Percentiles rank a stretch among this genome's conserved stretches.
Conservation (phyloP, 2,113 vertebrate species). For the Thamnophis sirtalis region DNA sequence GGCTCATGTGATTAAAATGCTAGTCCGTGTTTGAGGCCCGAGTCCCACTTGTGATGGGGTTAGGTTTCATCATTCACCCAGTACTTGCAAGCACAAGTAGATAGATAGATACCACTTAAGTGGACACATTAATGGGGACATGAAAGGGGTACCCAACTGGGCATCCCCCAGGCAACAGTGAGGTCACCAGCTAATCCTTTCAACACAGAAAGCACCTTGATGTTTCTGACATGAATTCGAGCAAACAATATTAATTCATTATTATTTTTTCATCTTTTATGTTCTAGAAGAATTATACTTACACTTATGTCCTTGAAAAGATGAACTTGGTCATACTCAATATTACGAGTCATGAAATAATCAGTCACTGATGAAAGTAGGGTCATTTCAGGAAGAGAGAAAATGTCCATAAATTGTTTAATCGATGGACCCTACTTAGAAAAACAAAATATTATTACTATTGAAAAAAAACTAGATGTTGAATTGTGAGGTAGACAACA, state of each 20-base stretch:
- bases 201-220: not conserved
- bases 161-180: not conserved
- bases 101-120: not conserved
- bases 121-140: not conserved
- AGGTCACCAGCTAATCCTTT: not conserved
- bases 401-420: conserved; percentile 83
- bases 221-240: not conserved
- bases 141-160: not conserved
- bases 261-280: not conserved
- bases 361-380: conserved; percentile 79
- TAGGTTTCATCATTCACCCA: not conserved
- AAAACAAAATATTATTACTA: not conserved
- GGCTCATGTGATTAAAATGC: not conserved
- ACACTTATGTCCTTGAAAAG: conserved; percentile 80
- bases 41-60: not conserved
- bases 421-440: conserved; percentile 72
- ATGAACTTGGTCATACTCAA: conserved; percentile 79
- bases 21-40: not conserved
- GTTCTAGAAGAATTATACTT: conserved; percentile 43
- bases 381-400: conserved; percentile 80
- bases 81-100: not conserved
- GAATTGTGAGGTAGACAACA: no score
- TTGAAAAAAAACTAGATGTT: not conserved
- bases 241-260: not conserved
- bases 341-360: conserved; percentile 71